Base-by-base conservation (phyloP, 2,113 vertebrate genomes). In the Murina feae region DNA sequence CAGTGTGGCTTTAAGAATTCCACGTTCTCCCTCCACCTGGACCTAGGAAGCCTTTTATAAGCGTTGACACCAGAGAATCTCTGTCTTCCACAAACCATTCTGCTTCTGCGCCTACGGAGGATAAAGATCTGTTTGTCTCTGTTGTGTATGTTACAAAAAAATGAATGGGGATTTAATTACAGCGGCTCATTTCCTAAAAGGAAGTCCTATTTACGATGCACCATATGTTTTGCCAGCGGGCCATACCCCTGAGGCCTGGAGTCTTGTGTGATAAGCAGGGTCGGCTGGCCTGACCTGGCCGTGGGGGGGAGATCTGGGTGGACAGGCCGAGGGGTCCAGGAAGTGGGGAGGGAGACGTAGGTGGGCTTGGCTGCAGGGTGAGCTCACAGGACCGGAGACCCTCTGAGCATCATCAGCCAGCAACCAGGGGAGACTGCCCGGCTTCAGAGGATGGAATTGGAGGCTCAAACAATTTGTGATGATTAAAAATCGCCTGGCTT, bases 141-240 rank as follows among this genome's bases (percentile, higher is more conserved):
- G 75, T 93, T 93, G 95, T 96, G 91, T 96, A 80, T 71, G 95
- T 96, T 96, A 93, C 95, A 76, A 89, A 95, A 97, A 97, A 97
- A 96, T 86, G 97, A 96, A 97, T 95, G 96, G 88, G 96, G 95
- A 95, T 97, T 96, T 97, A 96, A 97, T 97, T 96, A 97, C 96
- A 86, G 71, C 28, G 23, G 93, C 91, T 97, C 91, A 96, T 96
- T 97, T 97, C 97, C 97, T 97, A 97, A 97, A 95, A 97, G 97
- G 97, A 96, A 97, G 97, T 95, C 92, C 93, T 95, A 92, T 97
- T 97, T 96, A 97, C 47, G 93, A 96, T 42, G 93, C 37, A 72
- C 97, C 95, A 94, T 95, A 95, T 97, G 95, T 95, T 96, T 94
- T 74, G 82, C 97, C 79, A 94, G 95, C 23, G 58, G 95, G 96